These are phyloP conservation scores for Crioceris asparagi DNA, from an alignment of 2,888 invertebrate species.

Conservation along the genomic window DNA sequence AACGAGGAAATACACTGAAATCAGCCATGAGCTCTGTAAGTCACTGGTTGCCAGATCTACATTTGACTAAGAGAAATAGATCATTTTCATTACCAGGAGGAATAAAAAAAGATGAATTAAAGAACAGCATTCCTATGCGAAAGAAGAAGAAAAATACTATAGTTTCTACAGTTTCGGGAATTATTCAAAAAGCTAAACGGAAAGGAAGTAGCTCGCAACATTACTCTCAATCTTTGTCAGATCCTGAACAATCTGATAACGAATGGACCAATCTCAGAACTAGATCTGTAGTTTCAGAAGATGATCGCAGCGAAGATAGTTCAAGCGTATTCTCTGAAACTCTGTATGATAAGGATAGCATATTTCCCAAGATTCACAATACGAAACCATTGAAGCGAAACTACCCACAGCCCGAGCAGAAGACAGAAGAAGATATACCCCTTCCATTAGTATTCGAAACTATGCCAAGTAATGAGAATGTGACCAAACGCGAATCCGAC, in stretches of 20 bases:
- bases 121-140: slow-evolving; percentile 20
- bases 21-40: slow-evolving; percentile 72
- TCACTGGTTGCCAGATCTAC: slow-evolving; percentile 71
- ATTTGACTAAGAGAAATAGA: slow-evolving; percentile 65
- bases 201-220: slow-evolving; percentile 45
- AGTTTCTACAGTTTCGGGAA: slow-evolving; percentile 74
- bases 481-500: neutral
- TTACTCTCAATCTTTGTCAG: slow-evolving; percentile 55
- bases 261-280: slow-evolving; percentile 57
- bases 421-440: slow-evolving; percentile 11
- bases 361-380: slow-evolving; percentile 52
- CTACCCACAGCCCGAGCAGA: slow-evolving; percentile 12
- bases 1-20: slow-evolving; percentile 56
- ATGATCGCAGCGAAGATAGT: slow-evolving; percentile 46
- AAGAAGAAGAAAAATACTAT: slow-evolving; percentile 73
- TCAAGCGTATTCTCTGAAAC: slow-evolving; percentile 55
- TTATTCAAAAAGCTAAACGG: slow-evolving; percentile 74
- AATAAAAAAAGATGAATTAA: slow-evolving; percentile 35
- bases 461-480: slow-evolving; percentile 4
- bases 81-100: slow-evolving; percentile 72
- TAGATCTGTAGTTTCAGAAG: slow-evolving; percentile 61
- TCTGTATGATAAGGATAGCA: slow-evolving; percentile 46
- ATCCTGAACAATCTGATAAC: slow-evolving; percentile 66
- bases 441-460: slow-evolving; percentile 22
- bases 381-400: slow-evolving; percentile 32